Percentiles rank a stretch among this genome's conserved stretches.
Conservation (phyloP, 2,888 invertebrate genomes). For the Spatulosminthurus flaviceps region DNA sequence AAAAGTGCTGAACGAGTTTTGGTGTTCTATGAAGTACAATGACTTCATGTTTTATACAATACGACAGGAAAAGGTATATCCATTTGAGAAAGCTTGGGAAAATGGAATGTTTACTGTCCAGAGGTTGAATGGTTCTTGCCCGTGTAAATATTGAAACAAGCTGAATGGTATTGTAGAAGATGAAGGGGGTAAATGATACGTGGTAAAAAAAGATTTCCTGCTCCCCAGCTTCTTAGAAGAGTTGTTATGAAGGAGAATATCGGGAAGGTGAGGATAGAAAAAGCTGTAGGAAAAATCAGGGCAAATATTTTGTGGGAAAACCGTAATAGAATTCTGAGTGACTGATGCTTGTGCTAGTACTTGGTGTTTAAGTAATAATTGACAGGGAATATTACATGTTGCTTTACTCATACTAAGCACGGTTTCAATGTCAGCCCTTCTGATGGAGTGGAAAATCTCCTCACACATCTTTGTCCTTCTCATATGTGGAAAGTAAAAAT, state of each 20-base stretch:
- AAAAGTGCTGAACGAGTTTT: too few species aligned
- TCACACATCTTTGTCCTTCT: not conserved
- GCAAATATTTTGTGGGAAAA: not conserved
- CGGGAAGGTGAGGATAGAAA: not conserved
- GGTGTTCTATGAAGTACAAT: too few species aligned
- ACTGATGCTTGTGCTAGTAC: too few species aligned
- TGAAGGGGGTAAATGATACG: too few species aligned
- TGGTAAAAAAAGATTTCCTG: not conserved
- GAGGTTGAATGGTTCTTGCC: constrained; percentile 3
- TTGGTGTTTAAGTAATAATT: too few species aligned
- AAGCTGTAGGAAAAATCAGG: not conserved
- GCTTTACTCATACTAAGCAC: too few species aligned
- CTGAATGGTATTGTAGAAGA: not conserved
- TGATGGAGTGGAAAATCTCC: not conserved
- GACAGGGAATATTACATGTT: not conserved
- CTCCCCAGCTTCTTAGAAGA: not conserved
- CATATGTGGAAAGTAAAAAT: not conserved
- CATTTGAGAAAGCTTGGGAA: not conserved
- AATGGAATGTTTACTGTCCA: not conserved
- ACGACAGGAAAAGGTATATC: not conserved
- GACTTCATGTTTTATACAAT: too few species aligned
- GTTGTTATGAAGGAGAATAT: not conserved
- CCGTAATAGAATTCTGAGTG: too few species aligned
- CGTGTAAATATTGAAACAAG: constrained; percentile 16
- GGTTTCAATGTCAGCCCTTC: not conserved